Percentiles rank a stretch among this genome's conserved stretches.
These are phyloP conservation scores for Lota lota DNA, from an alignment of 2,113 vertebrate species.

Conservation along the genomic window DNA sequence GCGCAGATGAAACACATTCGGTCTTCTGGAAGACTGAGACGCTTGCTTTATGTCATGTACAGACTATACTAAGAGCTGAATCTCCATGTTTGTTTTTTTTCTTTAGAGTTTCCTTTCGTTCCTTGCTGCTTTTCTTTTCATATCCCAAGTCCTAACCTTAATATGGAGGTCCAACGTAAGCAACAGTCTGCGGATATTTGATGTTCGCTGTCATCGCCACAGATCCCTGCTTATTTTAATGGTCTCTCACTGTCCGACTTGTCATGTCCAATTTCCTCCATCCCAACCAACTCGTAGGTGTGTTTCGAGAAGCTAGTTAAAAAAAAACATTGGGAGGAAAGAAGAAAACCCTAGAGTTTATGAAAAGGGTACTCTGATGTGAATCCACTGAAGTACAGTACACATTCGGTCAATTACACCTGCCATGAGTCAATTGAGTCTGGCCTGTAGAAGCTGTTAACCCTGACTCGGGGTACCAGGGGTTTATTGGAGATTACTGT, in stretches of 20 bases:
- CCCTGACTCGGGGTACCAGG: not conserved
- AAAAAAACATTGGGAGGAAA: not conserved
- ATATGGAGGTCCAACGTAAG: conserved; percentile 49
- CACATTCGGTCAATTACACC: not conserved
- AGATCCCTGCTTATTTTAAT: conserved; percentile 41
- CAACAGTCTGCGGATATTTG: conserved; percentile 49
- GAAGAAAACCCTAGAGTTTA: not conserved
- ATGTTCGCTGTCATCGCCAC: conserved; percentile 45
- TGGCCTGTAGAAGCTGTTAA: not conserved
- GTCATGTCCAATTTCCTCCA: conserved; percentile 53
- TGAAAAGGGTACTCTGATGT: not conserved
- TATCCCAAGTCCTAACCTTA: conserved; percentile 15
- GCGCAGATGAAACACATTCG: conserved; percentile 51
- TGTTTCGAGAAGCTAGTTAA: not conserved
- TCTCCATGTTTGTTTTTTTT: conserved; percentile 28
- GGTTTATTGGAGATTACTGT: not conserved
- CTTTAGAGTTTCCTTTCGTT: conserved; percentile 17
- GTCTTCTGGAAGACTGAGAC: conserved; percentile 34
- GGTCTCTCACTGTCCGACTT: conserved; percentile 35
- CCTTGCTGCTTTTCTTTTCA: not conserved
- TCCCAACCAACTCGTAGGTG: conserved; percentile 20
- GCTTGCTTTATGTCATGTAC: conserved; percentile 50
- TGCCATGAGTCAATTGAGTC: not conserved
- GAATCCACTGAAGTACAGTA: conserved; percentile 1
- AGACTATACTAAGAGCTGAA: conserved; percentile 35